phyloP scores from a whole-genome alignment of 2,797 vertebrate genomes.

The Paguma larvata region DNA sequence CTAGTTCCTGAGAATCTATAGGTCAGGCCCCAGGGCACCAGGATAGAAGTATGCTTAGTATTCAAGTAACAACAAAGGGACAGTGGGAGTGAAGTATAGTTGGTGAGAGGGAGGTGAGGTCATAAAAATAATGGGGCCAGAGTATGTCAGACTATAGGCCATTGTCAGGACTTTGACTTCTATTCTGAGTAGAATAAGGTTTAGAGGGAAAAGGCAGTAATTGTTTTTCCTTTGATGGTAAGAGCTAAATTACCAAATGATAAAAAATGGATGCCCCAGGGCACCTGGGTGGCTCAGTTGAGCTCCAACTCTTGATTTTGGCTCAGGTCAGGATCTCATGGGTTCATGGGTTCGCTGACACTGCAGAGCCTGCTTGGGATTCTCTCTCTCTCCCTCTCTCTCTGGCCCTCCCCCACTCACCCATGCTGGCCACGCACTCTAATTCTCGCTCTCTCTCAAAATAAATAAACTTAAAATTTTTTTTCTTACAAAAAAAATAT shows the following conservation, averaged over 20 bases:
- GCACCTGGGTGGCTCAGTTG: no score
- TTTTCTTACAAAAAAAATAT: neutral
- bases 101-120: neutral
- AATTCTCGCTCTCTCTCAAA: neutral
- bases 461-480: no score
- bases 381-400: no score
- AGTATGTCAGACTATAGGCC: neutral
- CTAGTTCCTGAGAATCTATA: neutral
- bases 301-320: no score
- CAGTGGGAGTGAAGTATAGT: neutral
- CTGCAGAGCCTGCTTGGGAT: no score
- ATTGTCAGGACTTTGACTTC: neutral
- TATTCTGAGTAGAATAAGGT: neutral
- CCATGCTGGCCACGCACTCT: no score
- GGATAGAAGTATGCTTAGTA: neutral
- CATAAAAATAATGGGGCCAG: neutral
- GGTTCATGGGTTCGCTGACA: no score
- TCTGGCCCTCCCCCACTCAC: no score
- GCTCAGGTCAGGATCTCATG: no score
- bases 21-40: neutral
- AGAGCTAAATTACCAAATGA: constrained; percentile 12
- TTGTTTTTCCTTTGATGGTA: neutral
- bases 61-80: neutral
- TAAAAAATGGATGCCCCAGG: neutral
- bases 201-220: neutral